Base-by-base conservation (phyloP, 92 coral and sea anemone genomes). In the Epizoanthus ramosus region DNA sequence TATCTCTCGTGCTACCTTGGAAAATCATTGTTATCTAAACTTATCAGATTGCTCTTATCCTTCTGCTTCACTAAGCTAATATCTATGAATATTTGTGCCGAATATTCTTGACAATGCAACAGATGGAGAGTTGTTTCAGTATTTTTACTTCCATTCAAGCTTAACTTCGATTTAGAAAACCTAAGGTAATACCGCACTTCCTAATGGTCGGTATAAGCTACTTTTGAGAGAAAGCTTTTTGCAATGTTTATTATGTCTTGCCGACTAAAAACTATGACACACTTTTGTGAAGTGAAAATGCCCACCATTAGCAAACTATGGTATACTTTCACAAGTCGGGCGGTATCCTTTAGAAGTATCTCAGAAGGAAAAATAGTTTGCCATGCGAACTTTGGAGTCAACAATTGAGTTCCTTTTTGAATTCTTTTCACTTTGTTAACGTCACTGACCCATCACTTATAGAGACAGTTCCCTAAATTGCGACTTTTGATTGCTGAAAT, bases 401-500 rank as follows among this genome's bases (percentile, higher is more conserved):
- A 8, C 3, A 77, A 9, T 18, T 69, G 17, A 39, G 23, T n/a
- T 39, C 63, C 52, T 12, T 39, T 77, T 21, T 77, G 82, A 77
- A 77, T 77, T 77, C 82, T 61, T 77, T 22, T 39, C 25, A 37
- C 70, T 61, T 77, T 45, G 57, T 50, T 61, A 77, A 41, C 82
- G 71, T 77, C 82, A 77, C 58, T 60, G 24, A 59, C 63, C 70
- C 71, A 69, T 77, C 82, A 77, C 82, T 21, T 41, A 19, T 43
- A 21, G 21, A 63, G 71, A 15, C 47, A 77, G n/a, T 37, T 61
- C 56, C 82, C 14, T 17, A n/a, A 71, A 45, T 23, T 43, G 28
- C 3, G 57, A 43, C 57, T 71, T 45, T 71, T 71, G 54, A 23
- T n/a, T 28, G 57, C 80, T 31, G 53, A 24, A 18, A 25, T 3